These are phyloP conservation scores for Neotoxoptera formosana DNA, from an alignment of 1,140 invertebrate genomes.

Conservation along the genomic window DNA sequence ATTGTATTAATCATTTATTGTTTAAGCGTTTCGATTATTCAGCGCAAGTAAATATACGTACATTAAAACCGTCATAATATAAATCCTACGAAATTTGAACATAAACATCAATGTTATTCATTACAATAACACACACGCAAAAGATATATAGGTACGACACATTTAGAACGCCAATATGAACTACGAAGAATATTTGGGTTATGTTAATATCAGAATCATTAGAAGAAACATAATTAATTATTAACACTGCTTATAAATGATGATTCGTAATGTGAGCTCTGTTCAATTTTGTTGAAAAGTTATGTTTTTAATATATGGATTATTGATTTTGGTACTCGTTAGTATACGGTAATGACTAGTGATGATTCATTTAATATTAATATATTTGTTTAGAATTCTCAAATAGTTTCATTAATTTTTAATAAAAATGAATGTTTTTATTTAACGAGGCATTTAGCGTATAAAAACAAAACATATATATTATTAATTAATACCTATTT, in stretches of 20 bases:
- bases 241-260: neutral
- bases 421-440: neutral
- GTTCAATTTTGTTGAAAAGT: neutral
- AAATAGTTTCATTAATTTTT: neutral
- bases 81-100: neutral
- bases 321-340: neutral
- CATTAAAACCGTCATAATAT: neutral
- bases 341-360: too few relatives aligned
- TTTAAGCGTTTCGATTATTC: constrained; percentile 29
- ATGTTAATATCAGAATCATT: constrained; percentile 4
- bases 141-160: neutral
- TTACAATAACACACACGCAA: neutral
- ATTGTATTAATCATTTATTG: neutral
- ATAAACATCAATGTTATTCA: constrained; percentile 17
- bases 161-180: neutral
- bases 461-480: neutral
- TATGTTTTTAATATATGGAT: neutral
- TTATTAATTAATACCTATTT: neutral
- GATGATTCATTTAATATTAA: neutral
- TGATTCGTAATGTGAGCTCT: neutral
- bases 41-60: neutral
- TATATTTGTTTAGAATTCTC: neutral
- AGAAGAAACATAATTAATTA: neutral
- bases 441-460: neutral
- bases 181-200: neutral